Evolutionary conservation across 2,113 vertebrate genomes (phyloP), one percentile per base, ranked within the genome.

Genomic region (Chlorodrepanis virens): DNA sequence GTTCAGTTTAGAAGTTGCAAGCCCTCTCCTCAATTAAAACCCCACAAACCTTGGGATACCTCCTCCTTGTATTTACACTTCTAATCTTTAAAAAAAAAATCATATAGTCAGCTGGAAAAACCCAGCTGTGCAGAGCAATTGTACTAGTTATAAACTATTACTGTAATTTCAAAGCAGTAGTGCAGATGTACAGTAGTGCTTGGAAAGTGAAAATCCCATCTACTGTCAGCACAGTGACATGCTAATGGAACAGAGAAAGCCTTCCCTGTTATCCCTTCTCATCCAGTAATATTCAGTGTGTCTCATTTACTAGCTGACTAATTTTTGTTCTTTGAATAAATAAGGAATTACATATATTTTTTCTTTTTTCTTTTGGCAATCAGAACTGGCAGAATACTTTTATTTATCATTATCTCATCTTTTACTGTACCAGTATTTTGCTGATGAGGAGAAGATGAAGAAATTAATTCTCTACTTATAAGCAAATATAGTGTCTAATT

Each of bases 381-480:
- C 37, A 81, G 53, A 86, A 74, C 33, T 35, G 33, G 45, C 39
- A 78, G 68, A 81, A 81, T 47, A 56, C 33, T 90, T 97, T 49
- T 59, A 59, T 89, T 93, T 37, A n/a, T 96, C 89, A 45, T 44
- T 47, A 81, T 89, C 60, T 92, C 52, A 14, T 61, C 22, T 89
- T 95, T 94, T 93, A 87, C 60, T 83, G 79, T 81, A 39, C 33
- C 24, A 40, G 40, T 96, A 83, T 90, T 71, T 71, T 52, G 63
- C 52, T 31, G 60, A 31, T 84, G 83, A 31, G 53, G 44, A 75
- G 83, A 93, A 59, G 79, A 86, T 39, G 47, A 85, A 64, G 29
- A 94, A 57, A 10, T 72, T 77, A 93, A 69, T 93, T 65, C 64
- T 87, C 69, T 67, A 2, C 9, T 20, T 78, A 31, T 91, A 84